Evolutionary conservation across 2,797 vertebrate genomes (phyloP), one percentile per base, ranked within the genome.

Genomic region (Xenentodon cancila): DNA sequence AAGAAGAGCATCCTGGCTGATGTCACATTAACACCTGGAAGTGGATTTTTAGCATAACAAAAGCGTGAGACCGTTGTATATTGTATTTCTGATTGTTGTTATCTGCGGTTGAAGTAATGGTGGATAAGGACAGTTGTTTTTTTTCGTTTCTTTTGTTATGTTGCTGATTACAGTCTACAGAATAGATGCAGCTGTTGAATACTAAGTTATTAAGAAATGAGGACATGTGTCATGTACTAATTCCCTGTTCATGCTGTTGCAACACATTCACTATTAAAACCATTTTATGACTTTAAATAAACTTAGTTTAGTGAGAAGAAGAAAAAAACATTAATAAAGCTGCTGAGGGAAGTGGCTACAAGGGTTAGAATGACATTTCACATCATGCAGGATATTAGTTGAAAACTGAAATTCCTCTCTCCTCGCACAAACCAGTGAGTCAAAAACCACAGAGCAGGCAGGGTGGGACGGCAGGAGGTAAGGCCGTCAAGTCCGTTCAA

Each of bases 11-110:
- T 78, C 79, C 55, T 68, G 67, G 73, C 74, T 84, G 64, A 82
- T 72, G 86, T 81, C 77, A 68, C 60, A 68, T 75, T 72, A 62
- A 87, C 92, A 92, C 83, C 91, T 91, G 91, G 88, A 80, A 18
- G 19, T 22, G 64, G 80, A 84, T 84, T 71, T 70, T 83, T 75
- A 70, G 67, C 75, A 77, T 83, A 73, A 63, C 82, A 34, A 18
- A 71, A 69, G 76, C 65, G 83, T 90, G 86, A 92, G 63, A 66
- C 77, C 84, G 84, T 66, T 2, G 55, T 53, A 64, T 52, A 58
- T 76, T 73, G 54, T 57, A 19, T 62, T 71, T 55, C 66, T 89
- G 85, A 93, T 91, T 84, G 91, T 88, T 88, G 89, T 91, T 88
- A 89, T 93, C 81, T 84, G 68, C 8, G 20, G 45, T 44, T 64